A percentile compares a stretch with the other conserved stretches of the same genome.
Evolutionary conservation across 2,113 vertebrate genomes (phyloP).

Genomic region (Vidua chalybeata): DNA sequence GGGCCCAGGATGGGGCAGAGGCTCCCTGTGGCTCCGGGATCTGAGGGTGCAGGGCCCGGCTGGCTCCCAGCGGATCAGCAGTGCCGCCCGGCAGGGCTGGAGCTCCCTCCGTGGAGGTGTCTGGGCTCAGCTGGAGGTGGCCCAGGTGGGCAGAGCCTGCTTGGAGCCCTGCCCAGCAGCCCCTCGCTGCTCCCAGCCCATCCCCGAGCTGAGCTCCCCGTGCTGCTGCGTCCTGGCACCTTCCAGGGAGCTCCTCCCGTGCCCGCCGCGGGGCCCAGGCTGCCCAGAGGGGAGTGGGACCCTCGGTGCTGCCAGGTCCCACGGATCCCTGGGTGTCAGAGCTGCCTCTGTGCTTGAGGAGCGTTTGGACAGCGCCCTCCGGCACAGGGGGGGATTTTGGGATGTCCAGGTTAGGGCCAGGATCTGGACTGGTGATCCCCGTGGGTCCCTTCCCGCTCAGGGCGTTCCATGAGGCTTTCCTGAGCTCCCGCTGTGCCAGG

Average conservation of each 20-base stretch:
- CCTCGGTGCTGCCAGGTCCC: neutral
- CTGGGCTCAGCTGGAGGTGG: neutral
- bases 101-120: too few species aligned
- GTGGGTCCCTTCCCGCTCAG: neutral
- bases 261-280: neutral
- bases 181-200: neutral
- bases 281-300: neutral
- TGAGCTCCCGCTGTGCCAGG: neutral
- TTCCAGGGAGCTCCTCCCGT: fast-evolving
- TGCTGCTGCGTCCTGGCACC: fast-evolving
- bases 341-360: fast-evolving
- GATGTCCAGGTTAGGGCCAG: neutral
- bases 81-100: fast-evolving
- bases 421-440: neutral
- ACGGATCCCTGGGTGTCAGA: fast-evolving
- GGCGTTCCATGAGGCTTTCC: fast-evolving
- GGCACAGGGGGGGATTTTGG: neutral
- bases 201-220: neutral
- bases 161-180: neutral
- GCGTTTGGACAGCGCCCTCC: fast-evolving
- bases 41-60: neutral
- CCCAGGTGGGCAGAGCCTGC: neutral
- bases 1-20: neutral
- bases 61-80: fast-evolving
- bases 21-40: neutral